Evolutionary conservation across 2,888 invertebrate species (phyloP), one percentile per base, ranked within the genome.

Genomic region (Patella depressa): DNA sequence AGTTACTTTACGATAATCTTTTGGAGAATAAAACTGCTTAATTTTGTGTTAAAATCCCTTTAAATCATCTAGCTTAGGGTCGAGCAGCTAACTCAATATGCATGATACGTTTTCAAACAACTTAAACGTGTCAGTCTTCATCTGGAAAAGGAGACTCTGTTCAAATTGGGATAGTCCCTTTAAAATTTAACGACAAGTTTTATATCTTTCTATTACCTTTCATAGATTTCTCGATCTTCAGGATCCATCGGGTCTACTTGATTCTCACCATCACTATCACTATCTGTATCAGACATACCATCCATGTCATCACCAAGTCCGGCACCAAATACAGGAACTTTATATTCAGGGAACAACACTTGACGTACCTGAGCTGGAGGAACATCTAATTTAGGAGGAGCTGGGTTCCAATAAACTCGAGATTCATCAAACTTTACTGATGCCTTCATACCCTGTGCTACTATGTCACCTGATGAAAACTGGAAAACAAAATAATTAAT

Each of bases 311-410:
- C 19, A 53, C 29, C 57, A 59, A 29, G 14, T 12, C 65, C 65
- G 14, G 65, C 65, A 5, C 24, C 19, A 19, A 65, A 19, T 17
- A 19, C 53, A 59, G 19, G 19, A 24, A 65, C 19, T 24, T 65
- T 65, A 24, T 65, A 65, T 24, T 86, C 83, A 24, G 91, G 89
- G 78, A 90, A 91, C 74, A 91, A 79, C 29, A 88, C 75, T 74
- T 89, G 85, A 79, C 87, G 85, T 15, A 91, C 90, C 80, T 83
- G 85, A 53, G 84, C 85, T 14, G 90, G 89, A 17, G 87, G 81
- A 12, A 90, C 87, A 77, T 90, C 88, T 76, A 90, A 86, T 82
- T 90, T 91, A 19, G 91, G 90, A 17, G 91, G 91, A 14, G 91
- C 90, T 12, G 90, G 90, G n/a, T 85, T 86, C 91, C 91, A 91